Percentiles rank a stretch among this genome's conserved stretches.
Evolutionary conservation across 2,113 vertebrate genomes (phyloP).

Genomic region (Pagrus major): DNA sequence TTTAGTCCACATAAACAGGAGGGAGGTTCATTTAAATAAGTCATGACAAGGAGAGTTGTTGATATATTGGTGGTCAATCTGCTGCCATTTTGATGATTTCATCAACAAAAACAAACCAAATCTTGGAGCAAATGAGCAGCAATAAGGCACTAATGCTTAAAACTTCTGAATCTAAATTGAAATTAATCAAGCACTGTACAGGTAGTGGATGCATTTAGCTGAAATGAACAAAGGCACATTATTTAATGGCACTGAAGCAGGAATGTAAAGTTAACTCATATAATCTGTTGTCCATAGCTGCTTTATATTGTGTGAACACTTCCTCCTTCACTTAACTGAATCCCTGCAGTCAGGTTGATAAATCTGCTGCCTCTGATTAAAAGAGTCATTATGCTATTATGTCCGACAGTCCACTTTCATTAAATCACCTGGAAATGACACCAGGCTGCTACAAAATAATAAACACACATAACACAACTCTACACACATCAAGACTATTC

Average conservation of each 20-base stretch:
- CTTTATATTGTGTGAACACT: not conserved
- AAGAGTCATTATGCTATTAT: no score
- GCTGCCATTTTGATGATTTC: not conserved
- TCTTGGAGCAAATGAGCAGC: not conserved
- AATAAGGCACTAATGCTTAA: not conserved
- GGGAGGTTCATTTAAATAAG: not conserved
- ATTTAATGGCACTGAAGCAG: not conserved
- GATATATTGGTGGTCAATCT: not conserved
- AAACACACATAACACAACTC: not conserved
- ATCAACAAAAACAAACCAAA: not conserved
- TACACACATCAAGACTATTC: not conserved
- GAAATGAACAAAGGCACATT: not conserved
- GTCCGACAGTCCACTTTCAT: not conserved
- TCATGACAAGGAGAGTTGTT: not conserved
- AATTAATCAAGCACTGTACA: not conserved
- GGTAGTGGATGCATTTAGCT: not conserved
- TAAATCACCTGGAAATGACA: not conserved
- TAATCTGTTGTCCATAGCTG: not conserved
- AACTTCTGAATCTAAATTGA: no score
- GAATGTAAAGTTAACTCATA: not conserved
- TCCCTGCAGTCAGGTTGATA: not conserved
- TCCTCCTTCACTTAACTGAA: not conserved
- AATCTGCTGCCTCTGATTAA: not conserved
- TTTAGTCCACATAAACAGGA: not conserved
- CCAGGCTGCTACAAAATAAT: not conserved